Conservation (phyloP, 2,888 invertebrate genomes). For the Calliphora vomitoria region DNA sequence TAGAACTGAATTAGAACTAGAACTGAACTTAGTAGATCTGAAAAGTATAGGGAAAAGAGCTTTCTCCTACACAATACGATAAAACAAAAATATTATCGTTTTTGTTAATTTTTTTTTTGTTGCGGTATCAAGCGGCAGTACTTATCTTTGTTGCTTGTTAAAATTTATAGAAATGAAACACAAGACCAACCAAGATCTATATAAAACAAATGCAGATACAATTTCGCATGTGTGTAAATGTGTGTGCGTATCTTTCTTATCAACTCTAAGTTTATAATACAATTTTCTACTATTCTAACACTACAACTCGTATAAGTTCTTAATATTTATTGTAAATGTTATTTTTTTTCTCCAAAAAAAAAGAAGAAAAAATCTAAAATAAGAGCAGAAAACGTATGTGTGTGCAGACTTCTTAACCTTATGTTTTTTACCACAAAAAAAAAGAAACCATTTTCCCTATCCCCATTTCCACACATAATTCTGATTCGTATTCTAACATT, state of each 20-base stretch:
- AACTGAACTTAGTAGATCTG: too few relatives aligned
- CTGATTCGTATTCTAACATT: conserved; percentile 50
- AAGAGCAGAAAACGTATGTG: conserved; percentile 1
- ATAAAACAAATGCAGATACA: conserved; percentile 37
- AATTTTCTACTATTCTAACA: conserved; percentile 47
- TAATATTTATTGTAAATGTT: conserved; percentile 58
- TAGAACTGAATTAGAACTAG: neutral
- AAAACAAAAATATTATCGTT: neutral
- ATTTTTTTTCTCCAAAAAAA: conserved; percentile 12
- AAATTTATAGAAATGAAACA: conserved; percentile 53
- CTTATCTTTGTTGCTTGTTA: conserved; percentile 58
- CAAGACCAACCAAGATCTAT: neutral
- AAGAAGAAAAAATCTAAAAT: conserved; percentile 3
- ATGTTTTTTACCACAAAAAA: conserved; percentile 48
- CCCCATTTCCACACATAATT: conserved; percentile 55
- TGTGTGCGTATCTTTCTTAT: conserved; percentile 13
- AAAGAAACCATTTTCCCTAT: conserved; percentile 11
- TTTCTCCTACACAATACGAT: conserved; percentile 7
- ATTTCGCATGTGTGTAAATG: conserved; percentile 1
- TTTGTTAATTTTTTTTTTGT: neutral
- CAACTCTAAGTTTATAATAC: conserved; percentile 30
- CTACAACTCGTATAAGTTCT: conserved; percentile 44
- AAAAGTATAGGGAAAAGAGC: too few relatives aligned
- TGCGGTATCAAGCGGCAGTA: conserved; percentile 19
- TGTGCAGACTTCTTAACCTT: conserved; percentile 67